Percentiles rank a stretch among this genome's conserved stretches.
phyloP scores from a whole-genome alignment of 2,888 invertebrate genomes.

The Polyommatus iphigenia region DNA sequence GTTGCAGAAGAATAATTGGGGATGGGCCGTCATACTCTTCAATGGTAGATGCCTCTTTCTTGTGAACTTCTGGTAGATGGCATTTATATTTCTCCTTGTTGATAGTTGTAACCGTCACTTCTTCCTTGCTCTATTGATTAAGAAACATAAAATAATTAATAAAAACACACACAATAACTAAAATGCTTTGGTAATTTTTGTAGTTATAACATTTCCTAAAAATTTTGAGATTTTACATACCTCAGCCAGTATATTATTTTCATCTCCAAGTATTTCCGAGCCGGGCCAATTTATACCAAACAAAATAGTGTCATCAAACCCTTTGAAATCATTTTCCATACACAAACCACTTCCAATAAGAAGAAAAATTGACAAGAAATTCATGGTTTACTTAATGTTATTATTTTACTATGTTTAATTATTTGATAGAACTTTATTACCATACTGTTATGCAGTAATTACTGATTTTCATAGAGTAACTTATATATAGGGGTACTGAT shows the following conservation, averaged over 20 bases:
- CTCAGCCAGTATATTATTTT: constrained; percentile 53
- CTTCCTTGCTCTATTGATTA: constrained; percentile 67
- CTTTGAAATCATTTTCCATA: constrained; percentile 83
- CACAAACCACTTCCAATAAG: constrained; percentile 49
- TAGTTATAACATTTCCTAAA: neutral
- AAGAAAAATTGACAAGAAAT: constrained; percentile 50
- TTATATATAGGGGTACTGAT: no score
- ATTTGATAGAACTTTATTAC: neutral
- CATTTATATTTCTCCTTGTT: constrained; percentile 93
- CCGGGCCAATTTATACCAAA: constrained; percentile 91
- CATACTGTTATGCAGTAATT: constrained; percentile 16
- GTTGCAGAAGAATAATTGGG: constrained; percentile 87
- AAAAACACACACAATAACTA: no score
- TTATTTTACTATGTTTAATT: neutral
- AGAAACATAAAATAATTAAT: neutral
- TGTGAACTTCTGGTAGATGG: constrained; percentile 84
- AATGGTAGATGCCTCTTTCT: constrained; percentile 76
- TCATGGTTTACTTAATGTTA: constrained; percentile 49
- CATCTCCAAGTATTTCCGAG: constrained; percentile 51
- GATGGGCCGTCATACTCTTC: constrained; percentile 86
- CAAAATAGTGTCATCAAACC: constrained; percentile 90
- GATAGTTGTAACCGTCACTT: constrained; percentile 85
- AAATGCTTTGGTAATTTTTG: no score
- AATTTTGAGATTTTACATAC: constrained; percentile 43
- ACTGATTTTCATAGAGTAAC: no score